Percentiles rank a stretch among this genome's conserved stretches.
Evolutionary conservation across 2,888 invertebrate species (phyloP).

Genomic region (Allophyes oxyacanthae): DNA sequence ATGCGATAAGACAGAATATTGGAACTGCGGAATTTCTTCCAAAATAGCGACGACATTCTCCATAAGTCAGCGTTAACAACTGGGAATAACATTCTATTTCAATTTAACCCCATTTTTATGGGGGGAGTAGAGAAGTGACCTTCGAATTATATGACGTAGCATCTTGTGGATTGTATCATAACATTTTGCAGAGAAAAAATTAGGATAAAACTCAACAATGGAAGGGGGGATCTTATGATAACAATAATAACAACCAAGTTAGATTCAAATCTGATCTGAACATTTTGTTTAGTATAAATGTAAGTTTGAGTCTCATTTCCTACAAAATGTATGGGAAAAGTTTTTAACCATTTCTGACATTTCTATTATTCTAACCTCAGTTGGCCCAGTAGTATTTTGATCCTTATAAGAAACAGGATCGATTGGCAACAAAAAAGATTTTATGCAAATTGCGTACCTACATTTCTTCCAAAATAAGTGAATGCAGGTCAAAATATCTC

Average conservation of each 20-base stretch:
- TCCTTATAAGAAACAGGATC: too few species aligned
- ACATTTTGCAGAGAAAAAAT: neutral
- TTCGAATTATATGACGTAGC: slow-evolving; percentile 23
- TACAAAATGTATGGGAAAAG: too few species aligned
- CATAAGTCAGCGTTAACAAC: slow-evolving; percentile 27
- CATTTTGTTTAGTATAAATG: too few species aligned
- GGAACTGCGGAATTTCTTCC: neutral
- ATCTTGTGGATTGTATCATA: slow-evolving; percentile 7
- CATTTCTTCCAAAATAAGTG: too few species aligned
- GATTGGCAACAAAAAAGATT: too few species aligned
- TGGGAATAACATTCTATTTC: slow-evolving; percentile 51
- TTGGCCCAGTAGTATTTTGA: too few species aligned
- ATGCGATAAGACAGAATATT: neutral
- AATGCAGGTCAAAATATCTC: too few species aligned
- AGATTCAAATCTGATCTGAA: too few species aligned
- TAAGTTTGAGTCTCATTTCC: too few species aligned
- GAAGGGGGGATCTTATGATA: slow-evolving; percentile 19
- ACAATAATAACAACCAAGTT: neutral
- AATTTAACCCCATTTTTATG: slow-evolving; percentile 42
- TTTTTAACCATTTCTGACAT: too few species aligned
- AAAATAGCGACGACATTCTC: slow-evolving; percentile 24
- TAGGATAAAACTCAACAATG: slow-evolving; percentile 11
- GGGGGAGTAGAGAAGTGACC: slow-evolving; percentile 22
- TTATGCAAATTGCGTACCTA: too few species aligned
- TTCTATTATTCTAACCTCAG: too few species aligned